These are phyloP conservation scores for Clarias pachynema DNA, from an alignment of 2,797 vertebrate species.

Conservation along the genomic window DNA sequence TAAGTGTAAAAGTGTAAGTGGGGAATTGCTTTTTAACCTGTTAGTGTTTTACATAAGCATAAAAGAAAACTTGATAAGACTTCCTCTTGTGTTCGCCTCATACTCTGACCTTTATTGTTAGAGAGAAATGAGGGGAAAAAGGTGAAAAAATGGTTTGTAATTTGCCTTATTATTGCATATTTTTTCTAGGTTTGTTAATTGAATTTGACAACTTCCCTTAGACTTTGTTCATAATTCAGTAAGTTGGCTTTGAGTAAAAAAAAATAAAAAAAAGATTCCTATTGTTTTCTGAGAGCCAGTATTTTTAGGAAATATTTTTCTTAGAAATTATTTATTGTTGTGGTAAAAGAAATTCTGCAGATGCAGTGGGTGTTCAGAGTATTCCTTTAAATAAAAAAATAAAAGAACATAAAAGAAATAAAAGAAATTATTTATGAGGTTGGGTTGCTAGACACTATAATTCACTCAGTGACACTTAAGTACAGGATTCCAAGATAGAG, in stretches of 20 bases:
- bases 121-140: not conserved
- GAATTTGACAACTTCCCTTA: not conserved
- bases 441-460: constrained; percentile 81
- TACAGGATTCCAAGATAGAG: constrained; percentile 22
- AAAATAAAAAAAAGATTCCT: not conserved
- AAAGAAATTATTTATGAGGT: constrained; percentile 42
- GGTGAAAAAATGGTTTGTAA: not conserved
- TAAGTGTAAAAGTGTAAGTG: not conserved
- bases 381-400: not conserved
- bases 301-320: not conserved
- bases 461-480: constrained; percentile 67
- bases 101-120: not conserved
- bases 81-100: not conserved
- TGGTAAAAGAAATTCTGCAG: not conserved
- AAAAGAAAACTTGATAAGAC: not conserved
- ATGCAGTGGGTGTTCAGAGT: not conserved
- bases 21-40: not conserved
- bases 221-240: not conserved
- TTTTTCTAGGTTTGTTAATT: not conserved
- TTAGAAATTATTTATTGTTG: not conserved
- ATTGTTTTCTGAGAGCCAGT: not conserved
- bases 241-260: not conserved
- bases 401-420: constrained; percentile 21
- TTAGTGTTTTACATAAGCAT: not conserved
- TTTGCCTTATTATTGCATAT: not conserved